phyloP scores from a whole-genome alignment of 2,797 vertebrate genomes.

The Hirundo rustica region DNA sequence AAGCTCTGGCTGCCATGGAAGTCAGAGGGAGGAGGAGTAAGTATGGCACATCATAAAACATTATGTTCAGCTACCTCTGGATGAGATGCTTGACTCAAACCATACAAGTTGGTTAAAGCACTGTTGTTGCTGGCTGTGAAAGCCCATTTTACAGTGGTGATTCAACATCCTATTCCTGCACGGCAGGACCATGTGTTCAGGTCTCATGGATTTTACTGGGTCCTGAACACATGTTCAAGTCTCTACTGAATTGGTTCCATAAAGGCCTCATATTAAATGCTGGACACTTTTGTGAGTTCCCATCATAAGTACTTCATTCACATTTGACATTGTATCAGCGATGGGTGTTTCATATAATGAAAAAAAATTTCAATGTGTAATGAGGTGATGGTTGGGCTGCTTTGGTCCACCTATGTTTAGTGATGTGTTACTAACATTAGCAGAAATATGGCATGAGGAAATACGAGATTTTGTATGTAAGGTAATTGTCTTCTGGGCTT shows the following conservation, averaged over 20 bases:
- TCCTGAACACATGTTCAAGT: background rate
- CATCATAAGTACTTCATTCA: background rate
- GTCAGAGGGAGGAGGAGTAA: background rate
- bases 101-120: background rate
- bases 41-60: background rate
- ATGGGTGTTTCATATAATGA: background rate
- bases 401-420: background rate
- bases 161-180: background rate
- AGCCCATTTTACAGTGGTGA: background rate
- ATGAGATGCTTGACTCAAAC: background rate
- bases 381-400: background rate
- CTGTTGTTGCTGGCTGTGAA: background rate
- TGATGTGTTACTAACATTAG: background rate
- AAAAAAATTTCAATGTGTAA: background rate
- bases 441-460: background rate
- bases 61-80: background rate
- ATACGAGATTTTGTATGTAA: background rate
- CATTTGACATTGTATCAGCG: background rate
- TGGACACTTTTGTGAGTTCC: background rate
- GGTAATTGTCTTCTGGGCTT: background rate
- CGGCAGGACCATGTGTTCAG: background rate
- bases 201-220: background rate
- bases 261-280: background rate
- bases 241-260: background rate
- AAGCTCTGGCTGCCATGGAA: background rate